These are phyloP conservation scores for Periophthalmus modestus DNA, from an alignment of 2,113 vertebrate genomes.

Conservation along the genomic window DNA sequence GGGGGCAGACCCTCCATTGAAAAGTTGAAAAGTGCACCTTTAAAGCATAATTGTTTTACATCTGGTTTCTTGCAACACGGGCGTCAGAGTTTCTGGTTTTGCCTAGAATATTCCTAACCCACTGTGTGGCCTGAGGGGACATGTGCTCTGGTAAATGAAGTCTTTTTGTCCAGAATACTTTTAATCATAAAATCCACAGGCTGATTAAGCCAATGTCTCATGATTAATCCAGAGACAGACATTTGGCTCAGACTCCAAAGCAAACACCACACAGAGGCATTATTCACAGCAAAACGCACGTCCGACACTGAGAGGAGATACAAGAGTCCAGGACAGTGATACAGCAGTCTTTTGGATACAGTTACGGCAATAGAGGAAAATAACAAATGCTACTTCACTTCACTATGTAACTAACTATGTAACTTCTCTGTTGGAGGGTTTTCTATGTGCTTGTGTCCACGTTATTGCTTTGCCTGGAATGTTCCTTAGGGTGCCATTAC, in stretches of 20 bases:
- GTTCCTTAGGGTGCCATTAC: too few relatives aligned
- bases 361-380: neutral
- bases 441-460: too few relatives aligned
- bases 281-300: slow-evolving; percentile 43
- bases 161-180: neutral
- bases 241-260: slow-evolving; percentile 45
- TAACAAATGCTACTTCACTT: too few relatives aligned
- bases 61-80: neutral
- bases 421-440: too few relatives aligned
- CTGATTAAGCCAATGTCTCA: slow-evolving; percentile 35
- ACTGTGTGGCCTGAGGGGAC: neutral
- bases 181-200: slow-evolving; percentile 24
- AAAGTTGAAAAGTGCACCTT: neutral
- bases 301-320: slow-evolving; percentile 38
- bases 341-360: slow-evolving; percentile 9
- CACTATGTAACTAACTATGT: too few relatives aligned
- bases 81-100: neutral
- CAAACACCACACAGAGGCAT: slow-evolving; percentile 53
- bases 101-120: neutral
- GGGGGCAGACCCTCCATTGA: too few relatives aligned
- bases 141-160: neutral
- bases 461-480: too few relatives aligned
- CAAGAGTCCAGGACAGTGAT: slow-evolving; percentile 22
- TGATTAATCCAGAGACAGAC: slow-evolving; percentile 46
- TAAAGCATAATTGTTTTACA: neutral